phyloP scores from a whole-genome alignment of 2,797 vertebrate species.

The Argya squamiceps region DNA sequence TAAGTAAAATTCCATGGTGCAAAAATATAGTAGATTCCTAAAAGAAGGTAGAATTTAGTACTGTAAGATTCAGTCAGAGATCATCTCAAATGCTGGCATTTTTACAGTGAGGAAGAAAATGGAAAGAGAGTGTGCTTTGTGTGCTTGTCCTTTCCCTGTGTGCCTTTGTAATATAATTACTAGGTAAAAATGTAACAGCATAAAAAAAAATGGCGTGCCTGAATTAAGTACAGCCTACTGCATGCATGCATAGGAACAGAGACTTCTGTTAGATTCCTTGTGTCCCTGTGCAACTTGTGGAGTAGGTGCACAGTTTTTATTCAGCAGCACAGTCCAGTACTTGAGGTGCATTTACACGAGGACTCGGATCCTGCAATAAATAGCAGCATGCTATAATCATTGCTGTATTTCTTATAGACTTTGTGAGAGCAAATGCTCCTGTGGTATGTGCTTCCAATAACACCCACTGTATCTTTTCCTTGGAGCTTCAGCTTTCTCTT shows the following conservation, averaged over 20 bases:
- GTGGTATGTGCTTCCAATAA: background rate
- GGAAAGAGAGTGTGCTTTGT: conserved; percentile 7
- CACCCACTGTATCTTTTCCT: background rate
- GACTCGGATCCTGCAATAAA: background rate
- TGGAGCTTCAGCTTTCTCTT: background rate
- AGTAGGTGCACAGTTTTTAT: background rate
- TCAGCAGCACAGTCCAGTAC: background rate
- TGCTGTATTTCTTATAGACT: background rate
- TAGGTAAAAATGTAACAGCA: conserved; percentile 5
- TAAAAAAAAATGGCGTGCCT: background rate
- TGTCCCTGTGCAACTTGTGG: background rate
- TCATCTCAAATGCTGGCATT: background rate
- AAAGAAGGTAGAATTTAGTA: background rate
- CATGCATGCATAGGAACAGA: background rate
- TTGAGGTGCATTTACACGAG: background rate
- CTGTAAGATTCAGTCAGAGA: background rate
- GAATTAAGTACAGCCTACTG: background rate
- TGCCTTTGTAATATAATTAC: conserved; percentile 47
- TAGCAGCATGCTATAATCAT: background rate
- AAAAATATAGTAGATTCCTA: background rate
- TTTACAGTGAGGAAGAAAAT: background rate
- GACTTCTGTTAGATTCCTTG: background rate
- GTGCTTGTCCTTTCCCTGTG: conserved; percentile 5
- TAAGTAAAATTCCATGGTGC: background rate
- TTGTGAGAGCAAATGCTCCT: background rate